Evolutionary conservation across 2,797 vertebrate species (phyloP).

Genomic region (Scyliorhinus canicula): DNA sequence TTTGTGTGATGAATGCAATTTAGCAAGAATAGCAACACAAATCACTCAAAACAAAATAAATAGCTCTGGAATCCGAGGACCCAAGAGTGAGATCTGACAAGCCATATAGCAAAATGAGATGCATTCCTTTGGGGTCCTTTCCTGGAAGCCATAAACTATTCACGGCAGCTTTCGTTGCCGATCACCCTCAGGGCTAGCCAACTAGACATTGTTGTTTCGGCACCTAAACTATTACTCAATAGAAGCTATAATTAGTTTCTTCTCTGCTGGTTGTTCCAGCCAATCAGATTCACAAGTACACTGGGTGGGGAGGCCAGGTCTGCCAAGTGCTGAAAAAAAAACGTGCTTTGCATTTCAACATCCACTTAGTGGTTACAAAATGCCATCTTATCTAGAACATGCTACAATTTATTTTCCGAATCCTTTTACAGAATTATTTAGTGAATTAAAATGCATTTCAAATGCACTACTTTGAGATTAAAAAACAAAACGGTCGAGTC

Average conservation of each 20-base stretch:
- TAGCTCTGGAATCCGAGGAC: neutral
- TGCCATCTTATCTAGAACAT: neutral
- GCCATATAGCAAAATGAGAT: neutral
- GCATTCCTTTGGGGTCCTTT: neutral
- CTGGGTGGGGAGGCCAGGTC: neutral
- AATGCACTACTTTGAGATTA: neutral
- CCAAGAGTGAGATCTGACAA: neutral
- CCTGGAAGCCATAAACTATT: neutral
- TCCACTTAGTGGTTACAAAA: conserved; percentile 13
- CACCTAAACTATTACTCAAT: neutral
- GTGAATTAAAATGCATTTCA: neutral
- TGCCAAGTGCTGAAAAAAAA: neutral
- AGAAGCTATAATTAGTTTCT: conserved; percentile 16
- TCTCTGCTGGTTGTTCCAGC: neutral
- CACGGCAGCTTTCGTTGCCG: neutral
- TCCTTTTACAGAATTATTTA: neutral
- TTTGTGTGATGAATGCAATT: neutral
- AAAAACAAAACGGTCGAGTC: neutral
- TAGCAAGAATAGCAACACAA: neutral
- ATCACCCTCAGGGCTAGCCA: neutral
- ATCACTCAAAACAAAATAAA: neutral
- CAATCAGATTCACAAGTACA: conserved; percentile 7
- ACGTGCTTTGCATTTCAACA: conserved; percentile 2
- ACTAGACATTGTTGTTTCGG: neutral
- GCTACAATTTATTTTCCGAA: neutral